Percentiles rank a stretch among this genome's conserved stretches.
These are phyloP conservation scores for Stegophylla sp. DNA, from an alignment of 2,888 invertebrate genomes.

Conservation along the genomic window DNA sequence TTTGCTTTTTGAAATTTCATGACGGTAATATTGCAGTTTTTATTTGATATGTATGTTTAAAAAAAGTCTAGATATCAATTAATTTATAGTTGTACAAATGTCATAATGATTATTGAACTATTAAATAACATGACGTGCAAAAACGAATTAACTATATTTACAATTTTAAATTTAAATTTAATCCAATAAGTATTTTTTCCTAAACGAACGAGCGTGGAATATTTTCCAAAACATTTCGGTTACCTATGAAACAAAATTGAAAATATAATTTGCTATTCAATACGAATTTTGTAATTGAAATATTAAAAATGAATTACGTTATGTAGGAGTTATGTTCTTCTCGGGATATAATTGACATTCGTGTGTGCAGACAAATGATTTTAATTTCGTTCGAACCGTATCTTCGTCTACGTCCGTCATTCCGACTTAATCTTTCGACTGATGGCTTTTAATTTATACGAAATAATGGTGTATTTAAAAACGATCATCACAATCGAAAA, in stretches of 20 bases:
- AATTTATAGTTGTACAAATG: not conserved
- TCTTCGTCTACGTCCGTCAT: not conserved
- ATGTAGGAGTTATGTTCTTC: not conserved
- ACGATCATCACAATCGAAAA: no score
- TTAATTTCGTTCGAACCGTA: conserved; percentile 19
- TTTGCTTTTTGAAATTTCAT: no score
- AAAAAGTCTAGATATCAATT: not conserved
- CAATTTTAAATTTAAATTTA: not conserved
- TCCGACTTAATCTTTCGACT: not conserved
- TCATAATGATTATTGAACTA: not conserved
- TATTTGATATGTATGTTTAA: not conserved
- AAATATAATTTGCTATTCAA: conserved; percentile 9
- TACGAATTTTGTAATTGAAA: conserved; percentile 28
- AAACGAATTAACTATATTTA: not conserved
- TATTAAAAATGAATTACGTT: conserved; percentile 12
- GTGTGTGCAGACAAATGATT: not conserved
- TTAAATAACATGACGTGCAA: not conserved
- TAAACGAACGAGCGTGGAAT: no score
- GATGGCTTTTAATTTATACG: not conserved
- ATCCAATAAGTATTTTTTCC: no score
- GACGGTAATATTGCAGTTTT: not conserved
- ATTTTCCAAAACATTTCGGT: not conserved
- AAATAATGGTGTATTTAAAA: not conserved
- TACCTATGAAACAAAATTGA: not conserved
- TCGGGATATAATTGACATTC: not conserved